Evolutionary conservation across 2,797 vertebrate species (phyloP), one percentile per base, ranked within the genome.

Genomic region (Smutsia gigantea): DNA sequence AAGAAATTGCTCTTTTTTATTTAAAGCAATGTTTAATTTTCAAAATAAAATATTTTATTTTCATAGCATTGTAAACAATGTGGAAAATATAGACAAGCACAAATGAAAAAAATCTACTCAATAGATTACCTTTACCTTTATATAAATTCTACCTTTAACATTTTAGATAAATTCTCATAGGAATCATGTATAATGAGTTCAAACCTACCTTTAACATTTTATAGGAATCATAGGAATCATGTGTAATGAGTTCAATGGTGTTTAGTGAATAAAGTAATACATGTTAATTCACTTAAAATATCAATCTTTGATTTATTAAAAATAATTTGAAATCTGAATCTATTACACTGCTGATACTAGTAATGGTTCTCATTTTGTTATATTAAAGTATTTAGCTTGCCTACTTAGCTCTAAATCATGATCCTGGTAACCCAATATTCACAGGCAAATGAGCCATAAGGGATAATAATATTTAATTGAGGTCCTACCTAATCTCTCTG

Each of bases 21-120:
- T 85, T 87, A 34, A 86, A 68, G 5, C 57, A 89, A 92, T 11
- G 42, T 79, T 90, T 93, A 90, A 85, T 63, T 90, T 85, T 88
- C 19, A 79, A 84, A 90, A 82, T 34, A 46, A 55, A 29, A 10
- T 31, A 72, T n/a, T 83, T 90, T 37, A 13, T 61, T 79, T 51
- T 79, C 8, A n/a, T 75, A 81, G 2, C 18, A 84, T 31, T 79
- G 4, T 71, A 79, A 18, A n/a, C 61, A 79, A 27, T 61, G 13
- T 78, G 9, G 34, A 83, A 88, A 82, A 63, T 14, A 19, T 29
- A 42, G 14, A 39, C 57, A 75, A 71, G 17, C 3, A 31, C 14
- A 63, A 46, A 68, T 5, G 11, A 87, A 82, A 90, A 63, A 13
- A 1, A 1, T 79, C 29, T 12, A 59, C 2, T 82, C 19, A 69